Base-by-base conservation (phyloP, 2,888 invertebrate species). In the Microctonus hyperodae region DNA sequence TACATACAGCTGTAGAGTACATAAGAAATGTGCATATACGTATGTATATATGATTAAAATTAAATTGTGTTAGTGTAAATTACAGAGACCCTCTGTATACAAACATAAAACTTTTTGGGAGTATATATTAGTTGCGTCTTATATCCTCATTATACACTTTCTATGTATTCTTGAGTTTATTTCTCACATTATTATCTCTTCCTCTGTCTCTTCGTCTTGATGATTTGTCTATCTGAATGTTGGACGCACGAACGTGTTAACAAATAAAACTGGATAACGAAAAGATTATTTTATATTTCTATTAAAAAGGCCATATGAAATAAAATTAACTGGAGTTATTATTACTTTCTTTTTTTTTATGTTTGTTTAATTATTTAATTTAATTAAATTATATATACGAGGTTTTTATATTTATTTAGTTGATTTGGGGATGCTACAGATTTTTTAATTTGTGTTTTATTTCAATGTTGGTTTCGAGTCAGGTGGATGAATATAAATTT, bases 1-100 rank as follows among this genome's bases (percentile, higher is more conserved):
- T 53, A 64, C 58, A 33, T 48, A 23, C 9, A 59, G 28, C 16
- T 25, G 11, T 16, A 56, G 44, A 48, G 44, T 13, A 25, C 28
- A 40, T 16, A 28, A 44, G 20, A 44, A 44, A 5, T 16, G 2
- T n/a, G n/a, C n/a, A n/a, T 37, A 51, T 16, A 31, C 16, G 56
- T 23, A 33, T 4, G 37, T 11, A 48, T 28, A 25, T 40, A 33
- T 33, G 40, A 16, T 33, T 22, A 37, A 13, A 20, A 35, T 40
- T 48, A 11, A 37, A 28, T n/a, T 23, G 77, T 75, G 77, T 73
- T 75, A 73, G 78, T 80, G 79, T 83, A 83, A 83, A 83, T 83
- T 83, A 83, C 79, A 75, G 77, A 76, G 22, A 23, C 33, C 5
- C 22, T 33, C 31, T 20, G 58, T 40, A n/a, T n/a, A 51, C 25